phyloP scores from a whole-genome alignment of 2,113 vertebrate genomes.

The Sander vitreus region DNA sequence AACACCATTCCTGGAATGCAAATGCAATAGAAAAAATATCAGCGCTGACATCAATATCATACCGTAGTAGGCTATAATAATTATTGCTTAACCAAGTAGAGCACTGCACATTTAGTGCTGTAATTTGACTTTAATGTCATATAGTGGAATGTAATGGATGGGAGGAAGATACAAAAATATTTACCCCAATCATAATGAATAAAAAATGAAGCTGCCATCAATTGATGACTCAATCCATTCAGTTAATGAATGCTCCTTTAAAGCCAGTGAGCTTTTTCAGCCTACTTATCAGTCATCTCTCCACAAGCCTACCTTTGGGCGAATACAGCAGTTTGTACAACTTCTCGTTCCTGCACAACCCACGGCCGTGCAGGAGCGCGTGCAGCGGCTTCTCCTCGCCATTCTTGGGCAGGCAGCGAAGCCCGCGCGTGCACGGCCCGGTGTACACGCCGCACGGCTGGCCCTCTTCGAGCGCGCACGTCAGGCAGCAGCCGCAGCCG shows the following conservation, averaged over 20 bases:
- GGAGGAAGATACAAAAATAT: neutral
- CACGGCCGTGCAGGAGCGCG: constrained; percentile 95
- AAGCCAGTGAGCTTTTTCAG: neutral
- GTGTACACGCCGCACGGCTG: constrained; percentile 97
- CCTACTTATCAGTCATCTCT: neutral
- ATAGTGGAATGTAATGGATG: no score
- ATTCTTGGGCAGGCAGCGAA: constrained; percentile 93
- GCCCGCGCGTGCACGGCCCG: constrained; percentile 91
- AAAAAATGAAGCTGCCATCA: neutral
- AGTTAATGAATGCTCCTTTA: constrained; percentile 2
- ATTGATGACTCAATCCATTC: neutral
- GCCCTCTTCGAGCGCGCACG: constrained; percentile 94
- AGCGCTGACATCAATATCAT: neutral
- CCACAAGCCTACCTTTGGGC: constrained; percentile 82
- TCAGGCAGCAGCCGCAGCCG: constrained; percentile 98
- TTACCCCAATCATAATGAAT: neutral
- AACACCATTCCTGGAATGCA: neutral
- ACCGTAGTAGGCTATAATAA: neutral
- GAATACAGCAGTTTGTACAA: constrained; percentile 87
- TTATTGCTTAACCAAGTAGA: neutral
- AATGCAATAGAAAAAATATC: neutral
- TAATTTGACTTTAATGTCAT: neutral
- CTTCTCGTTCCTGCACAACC: constrained; percentile 93
- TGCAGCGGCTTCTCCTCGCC: constrained; percentile 97
- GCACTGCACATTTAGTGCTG: neutral